Evolutionary conservation across 2,888 invertebrate species (phyloP).

Genomic region (Rhagonycha lutea): DNA sequence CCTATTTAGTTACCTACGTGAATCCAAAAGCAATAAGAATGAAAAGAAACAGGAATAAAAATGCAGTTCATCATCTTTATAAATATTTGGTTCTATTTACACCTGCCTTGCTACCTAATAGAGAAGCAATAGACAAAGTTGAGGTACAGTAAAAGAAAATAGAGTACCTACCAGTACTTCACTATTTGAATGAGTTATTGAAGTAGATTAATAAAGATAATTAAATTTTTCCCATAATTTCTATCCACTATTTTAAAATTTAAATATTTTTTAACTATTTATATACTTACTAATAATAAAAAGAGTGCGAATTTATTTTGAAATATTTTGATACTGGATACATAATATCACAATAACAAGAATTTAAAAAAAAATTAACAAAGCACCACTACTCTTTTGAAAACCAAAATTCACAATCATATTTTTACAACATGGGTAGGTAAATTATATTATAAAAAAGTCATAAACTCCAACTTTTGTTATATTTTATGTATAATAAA

Average conservation of each 20-base stretch:
- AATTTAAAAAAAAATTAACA: not conserved
- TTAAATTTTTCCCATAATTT: not conserved
- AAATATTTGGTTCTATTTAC: constrained; percentile 27
- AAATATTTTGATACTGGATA: too few species aligned
- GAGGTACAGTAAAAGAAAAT: not conserved
- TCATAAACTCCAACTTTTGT: not conserved
- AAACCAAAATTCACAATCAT: not conserved
- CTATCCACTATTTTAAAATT: not conserved
- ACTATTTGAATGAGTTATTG: not conserved
- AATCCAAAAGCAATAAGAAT: constrained; percentile 8
- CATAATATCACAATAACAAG: too few species aligned
- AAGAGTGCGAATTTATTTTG: too few species aligned
- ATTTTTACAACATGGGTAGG: not conserved
- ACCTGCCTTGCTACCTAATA: constrained; percentile 25
- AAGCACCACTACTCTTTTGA: not conserved
- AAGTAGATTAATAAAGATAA: not conserved
- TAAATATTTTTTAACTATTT: too few species aligned
- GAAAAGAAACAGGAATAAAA: constrained; percentile 22
- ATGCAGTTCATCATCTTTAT: constrained; percentile 26
- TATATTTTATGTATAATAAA: not conserved
- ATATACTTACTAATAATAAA: too few species aligned
- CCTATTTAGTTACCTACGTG: constrained; percentile 32
- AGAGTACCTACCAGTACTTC: too few species aligned
- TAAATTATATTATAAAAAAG: not conserved
- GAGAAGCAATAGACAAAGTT: not conserved